Evolutionary conservation across 2,888 invertebrate species (phyloP).

Genomic region (Hylaea fasciaria): DNA sequence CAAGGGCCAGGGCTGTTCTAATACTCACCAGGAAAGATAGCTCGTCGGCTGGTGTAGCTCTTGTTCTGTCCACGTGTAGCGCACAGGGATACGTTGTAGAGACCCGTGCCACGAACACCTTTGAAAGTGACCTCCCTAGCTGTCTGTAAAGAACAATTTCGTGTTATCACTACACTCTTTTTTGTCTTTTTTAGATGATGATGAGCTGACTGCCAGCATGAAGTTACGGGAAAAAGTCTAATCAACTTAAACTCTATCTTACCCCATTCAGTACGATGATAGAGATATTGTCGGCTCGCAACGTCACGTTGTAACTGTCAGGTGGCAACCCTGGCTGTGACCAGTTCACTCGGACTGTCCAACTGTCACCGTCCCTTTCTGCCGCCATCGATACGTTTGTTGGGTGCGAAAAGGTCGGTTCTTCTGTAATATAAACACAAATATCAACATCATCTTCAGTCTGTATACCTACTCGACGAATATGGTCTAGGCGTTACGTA

Average conservation of each 20-base stretch:
- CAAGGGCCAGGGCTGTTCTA: not conserved
- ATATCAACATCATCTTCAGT: not conserved
- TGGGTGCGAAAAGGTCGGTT: slow-evolving; percentile 21
- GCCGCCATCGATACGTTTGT: slow-evolving; percentile 47
- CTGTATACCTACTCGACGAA: too few species aligned
- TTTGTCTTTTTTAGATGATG: too few species aligned
- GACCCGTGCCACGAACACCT: slow-evolving; percentile 50
- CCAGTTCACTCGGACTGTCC: slow-evolving; percentile 65
- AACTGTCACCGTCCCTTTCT: slow-evolving; percentile 39
- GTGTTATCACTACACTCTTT: not conserved
- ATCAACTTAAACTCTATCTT: too few species aligned
- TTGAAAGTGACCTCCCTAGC: slow-evolving; percentile 54
- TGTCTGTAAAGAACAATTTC: slow-evolving; percentile 49
- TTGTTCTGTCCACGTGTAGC: slow-evolving; percentile 40
- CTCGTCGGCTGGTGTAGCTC: slow-evolving; percentile 44
- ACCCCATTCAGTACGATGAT: too few species aligned
- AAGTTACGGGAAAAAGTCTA: too few species aligned
- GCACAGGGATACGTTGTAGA: slow-evolving; percentile 57
- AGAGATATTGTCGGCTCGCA: slow-evolving; percentile 41
- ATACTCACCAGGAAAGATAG: slow-evolving; percentile 60
- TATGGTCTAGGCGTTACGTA: too few species aligned
- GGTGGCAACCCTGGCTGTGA: slow-evolving; percentile 46
- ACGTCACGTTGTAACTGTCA: slow-evolving; percentile 56
- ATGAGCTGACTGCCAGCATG: too few species aligned
- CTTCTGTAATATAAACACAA: slow-evolving; percentile 9